Percentiles rank a stretch among this genome's conserved stretches.
Conservation (phyloP, 2,888 invertebrate species). For the Eristalinus sepulchralis region DNA sequence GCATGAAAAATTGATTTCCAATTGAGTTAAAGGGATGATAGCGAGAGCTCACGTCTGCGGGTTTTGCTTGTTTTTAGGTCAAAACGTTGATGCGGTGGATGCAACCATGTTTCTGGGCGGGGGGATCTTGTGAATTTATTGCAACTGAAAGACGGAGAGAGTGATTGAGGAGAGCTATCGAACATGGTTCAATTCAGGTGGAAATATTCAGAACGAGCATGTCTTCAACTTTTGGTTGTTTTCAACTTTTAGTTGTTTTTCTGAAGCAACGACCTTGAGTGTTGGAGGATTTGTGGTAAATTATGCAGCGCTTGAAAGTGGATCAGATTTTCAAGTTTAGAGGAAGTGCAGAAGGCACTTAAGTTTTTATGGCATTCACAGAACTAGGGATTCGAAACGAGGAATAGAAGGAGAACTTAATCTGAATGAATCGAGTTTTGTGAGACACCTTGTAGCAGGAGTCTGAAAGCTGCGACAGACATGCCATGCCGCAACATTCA, state of each 20-base stretch:
- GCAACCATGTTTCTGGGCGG: background rate
- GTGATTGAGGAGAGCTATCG: background rate
- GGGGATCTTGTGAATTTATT: background rate
- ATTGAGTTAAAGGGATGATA: conserved; percentile 27
- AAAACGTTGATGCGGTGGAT: background rate
- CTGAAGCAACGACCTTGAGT: background rate
- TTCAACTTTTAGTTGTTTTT: background rate
- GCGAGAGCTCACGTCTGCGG: background rate
- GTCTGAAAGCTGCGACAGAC: too few species aligned
- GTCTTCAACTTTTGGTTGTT: background rate
- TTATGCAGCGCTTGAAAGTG: background rate
- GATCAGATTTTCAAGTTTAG: background rate
- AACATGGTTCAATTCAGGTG: background rate
- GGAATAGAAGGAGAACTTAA: too few species aligned
- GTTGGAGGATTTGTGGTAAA: background rate
- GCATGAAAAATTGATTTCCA: conserved; percentile 41
- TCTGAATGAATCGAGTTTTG: too few species aligned
- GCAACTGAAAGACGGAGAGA: background rate
- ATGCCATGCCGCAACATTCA: too few species aligned
- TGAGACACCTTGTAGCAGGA: too few species aligned
- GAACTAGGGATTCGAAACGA: too few species aligned
- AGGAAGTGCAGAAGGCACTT: too few species aligned
- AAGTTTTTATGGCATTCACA: too few species aligned
- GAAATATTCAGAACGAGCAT: background rate
- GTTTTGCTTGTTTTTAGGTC: background rate